Conservation (phyloP, 2,888 invertebrate species). For the Rhagonycha fulva region DNA sequence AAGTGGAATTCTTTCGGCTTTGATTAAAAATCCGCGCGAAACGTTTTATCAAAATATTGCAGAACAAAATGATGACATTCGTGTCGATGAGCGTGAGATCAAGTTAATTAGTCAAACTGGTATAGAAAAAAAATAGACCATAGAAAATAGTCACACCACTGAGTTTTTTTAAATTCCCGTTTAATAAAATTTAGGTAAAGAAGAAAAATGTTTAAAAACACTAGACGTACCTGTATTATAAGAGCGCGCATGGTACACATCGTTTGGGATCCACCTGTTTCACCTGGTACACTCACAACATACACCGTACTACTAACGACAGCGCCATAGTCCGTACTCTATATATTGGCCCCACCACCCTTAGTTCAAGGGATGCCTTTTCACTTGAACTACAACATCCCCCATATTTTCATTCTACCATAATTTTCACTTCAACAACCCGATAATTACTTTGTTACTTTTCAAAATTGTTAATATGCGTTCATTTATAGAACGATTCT, state of each 20-base stretch:
- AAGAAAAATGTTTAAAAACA: neutral
- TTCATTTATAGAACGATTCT: neutral
- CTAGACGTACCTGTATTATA: constrained; percentile 41
- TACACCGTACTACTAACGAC: constrained; percentile 41
- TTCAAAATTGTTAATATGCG: neutral
- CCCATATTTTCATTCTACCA: constrained; percentile 6
- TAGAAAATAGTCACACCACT: neutral
- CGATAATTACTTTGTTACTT: neutral
- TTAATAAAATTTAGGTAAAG: neutral
- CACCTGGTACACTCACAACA: constrained; percentile 39
- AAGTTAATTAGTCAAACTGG: neutral
- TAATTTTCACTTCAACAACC: neutral
- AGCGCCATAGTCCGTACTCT: constrained; percentile 41
- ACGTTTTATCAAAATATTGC: neutral
- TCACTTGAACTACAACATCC: neutral
- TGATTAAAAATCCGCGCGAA: neutral
- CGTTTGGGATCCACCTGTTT: constrained; percentile 39
- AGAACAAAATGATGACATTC: neutral
- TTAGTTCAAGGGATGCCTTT: constrained; percentile 42
- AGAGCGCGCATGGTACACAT: constrained; percentile 46
- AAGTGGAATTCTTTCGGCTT: neutral
- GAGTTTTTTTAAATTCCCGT: neutral
- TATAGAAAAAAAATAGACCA: neutral
- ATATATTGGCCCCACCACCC: constrained; percentile 47
- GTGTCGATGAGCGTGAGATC: neutral